A percentile compares a stretch with the other conserved stretches of the same genome.
Conservation (phyloP, 1,140 invertebrate species). For the Saccostrea echinata region DNA sequence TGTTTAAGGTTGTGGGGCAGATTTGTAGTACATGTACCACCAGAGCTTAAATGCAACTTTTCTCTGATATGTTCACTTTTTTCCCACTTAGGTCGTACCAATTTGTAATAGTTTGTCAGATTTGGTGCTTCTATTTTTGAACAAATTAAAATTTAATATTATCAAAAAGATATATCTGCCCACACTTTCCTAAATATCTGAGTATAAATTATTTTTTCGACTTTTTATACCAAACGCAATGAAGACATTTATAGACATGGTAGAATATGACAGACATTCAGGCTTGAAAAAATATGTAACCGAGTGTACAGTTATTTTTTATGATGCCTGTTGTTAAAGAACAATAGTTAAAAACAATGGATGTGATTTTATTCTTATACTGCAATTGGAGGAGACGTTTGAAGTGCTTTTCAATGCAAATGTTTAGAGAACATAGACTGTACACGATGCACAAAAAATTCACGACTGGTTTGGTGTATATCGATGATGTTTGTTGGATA, state of each 20-base stretch:
- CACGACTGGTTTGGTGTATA: neutral
- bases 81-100: too few species aligned
- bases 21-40: too few species aligned
- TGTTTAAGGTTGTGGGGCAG: too few species aligned
- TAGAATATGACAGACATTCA: neutral
- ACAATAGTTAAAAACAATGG: neutral
- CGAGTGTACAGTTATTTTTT: neutral
- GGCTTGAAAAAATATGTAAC: neutral
- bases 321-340: too few species aligned
- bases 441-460: too few species aligned
- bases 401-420: neutral
- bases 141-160: neutral
- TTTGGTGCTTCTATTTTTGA: neutral
- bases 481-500: neutral
- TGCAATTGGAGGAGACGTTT: neutral
- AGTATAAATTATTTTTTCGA: constrained; percentile 1
- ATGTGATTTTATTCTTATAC: neutral
- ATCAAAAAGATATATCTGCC: too few species aligned
- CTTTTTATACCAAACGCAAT: neutral
- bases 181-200: neutral
- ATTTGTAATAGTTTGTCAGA: neutral
- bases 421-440: neutral
- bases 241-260: too few species aligned
- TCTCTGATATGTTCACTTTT: too few species aligned
- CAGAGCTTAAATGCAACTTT: too few species aligned